Conservation (phyloP, 2,888 invertebrate species). For the Dasypogon diadema region DNA sequence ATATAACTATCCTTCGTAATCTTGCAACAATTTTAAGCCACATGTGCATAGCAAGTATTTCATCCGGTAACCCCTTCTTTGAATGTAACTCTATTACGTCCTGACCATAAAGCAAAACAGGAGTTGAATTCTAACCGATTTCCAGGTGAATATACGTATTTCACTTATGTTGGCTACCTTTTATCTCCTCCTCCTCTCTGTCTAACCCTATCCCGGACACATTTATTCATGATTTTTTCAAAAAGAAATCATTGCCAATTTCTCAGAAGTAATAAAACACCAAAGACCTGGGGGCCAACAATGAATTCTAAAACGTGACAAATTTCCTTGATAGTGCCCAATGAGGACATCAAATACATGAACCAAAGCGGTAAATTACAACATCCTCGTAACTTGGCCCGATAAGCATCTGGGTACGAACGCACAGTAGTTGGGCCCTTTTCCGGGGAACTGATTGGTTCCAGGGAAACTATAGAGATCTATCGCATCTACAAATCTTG, state of each 20-base stretch:
- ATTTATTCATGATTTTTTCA: not conserved
- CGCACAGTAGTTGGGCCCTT: conserved; percentile 37
- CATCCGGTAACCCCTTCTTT: too few species aligned
- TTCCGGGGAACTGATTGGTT: conserved; percentile 38
- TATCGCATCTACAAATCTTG: conserved; percentile 9
- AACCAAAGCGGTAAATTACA: conserved; percentile 40
- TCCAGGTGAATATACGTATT: not conserved
- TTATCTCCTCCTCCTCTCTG: not conserved
- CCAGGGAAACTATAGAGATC: not conserved
- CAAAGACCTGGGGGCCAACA: conserved; percentile 34
- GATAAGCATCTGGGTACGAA: conserved; percentile 38
- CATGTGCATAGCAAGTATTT: too few species aligned
- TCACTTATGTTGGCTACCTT: not conserved
- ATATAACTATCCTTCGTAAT: too few species aligned
- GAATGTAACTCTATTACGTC: too few species aligned
- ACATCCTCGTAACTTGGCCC: conserved; percentile 27
- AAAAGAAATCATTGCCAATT: conserved; percentile 34
- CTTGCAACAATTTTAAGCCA: too few species aligned
- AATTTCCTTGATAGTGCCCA: conserved; percentile 39
- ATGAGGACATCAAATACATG: conserved; percentile 30
- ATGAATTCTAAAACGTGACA: conserved; percentile 48
- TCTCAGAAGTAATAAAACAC: conserved; percentile 34
- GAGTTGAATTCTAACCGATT: conserved; percentile 16
- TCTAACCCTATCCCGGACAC: not conserved
- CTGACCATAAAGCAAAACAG: conserved; percentile 12